A percentile compares a stretch with the other conserved stretches of the same genome.
Evolutionary conservation across 2,888 invertebrate species (phyloP).

Genomic region (Eupelmus urozonus): DNA sequence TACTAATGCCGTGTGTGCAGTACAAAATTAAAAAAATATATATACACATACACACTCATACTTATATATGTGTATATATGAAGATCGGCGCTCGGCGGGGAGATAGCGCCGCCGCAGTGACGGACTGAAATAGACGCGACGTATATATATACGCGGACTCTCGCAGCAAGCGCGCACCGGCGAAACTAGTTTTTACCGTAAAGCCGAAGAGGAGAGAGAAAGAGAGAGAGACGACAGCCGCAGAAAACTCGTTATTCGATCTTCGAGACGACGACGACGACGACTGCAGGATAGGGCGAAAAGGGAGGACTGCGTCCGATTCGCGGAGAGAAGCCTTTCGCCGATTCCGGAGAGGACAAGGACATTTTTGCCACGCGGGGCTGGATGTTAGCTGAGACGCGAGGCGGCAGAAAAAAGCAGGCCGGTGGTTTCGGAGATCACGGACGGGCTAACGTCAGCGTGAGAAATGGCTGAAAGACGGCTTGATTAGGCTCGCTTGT

Average conservation of each 20-base stretch:
- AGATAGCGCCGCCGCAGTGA: slow-evolving; percentile 47
- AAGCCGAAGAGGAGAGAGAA: slow-evolving; percentile 61
- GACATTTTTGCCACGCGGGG: neutral
- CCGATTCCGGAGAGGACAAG: slow-evolving; percentile 7
- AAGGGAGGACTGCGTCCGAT: slow-evolving; percentile 22
- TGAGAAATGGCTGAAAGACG: too few species aligned
- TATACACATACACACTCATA: neutral
- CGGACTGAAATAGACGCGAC: slow-evolving; percentile 65
- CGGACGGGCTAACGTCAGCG: too few species aligned
- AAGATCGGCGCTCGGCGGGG: neutral
- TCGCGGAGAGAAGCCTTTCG: slow-evolving; percentile 52
- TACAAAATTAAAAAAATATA: too few species aligned
- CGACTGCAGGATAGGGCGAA: neutral
- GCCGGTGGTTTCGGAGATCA: too few species aligned
- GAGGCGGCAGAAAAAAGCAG: neutral
- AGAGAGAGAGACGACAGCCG: slow-evolving; percentile 1
- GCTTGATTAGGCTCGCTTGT: too few species aligned
- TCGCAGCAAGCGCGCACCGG: too few species aligned
- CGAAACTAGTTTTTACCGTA: slow-evolving; percentile 73
- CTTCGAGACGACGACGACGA: slow-evolving; percentile 8
- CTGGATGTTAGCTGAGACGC: slow-evolving; percentile 43
- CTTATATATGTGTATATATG: neutral
- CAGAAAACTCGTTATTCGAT: slow-evolving; percentile 63
- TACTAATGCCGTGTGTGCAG: too few species aligned
- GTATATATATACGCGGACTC: neutral